phyloP scores from a whole-genome alignment of 2,888 invertebrate species.

The Idaea aversata region DNA sequence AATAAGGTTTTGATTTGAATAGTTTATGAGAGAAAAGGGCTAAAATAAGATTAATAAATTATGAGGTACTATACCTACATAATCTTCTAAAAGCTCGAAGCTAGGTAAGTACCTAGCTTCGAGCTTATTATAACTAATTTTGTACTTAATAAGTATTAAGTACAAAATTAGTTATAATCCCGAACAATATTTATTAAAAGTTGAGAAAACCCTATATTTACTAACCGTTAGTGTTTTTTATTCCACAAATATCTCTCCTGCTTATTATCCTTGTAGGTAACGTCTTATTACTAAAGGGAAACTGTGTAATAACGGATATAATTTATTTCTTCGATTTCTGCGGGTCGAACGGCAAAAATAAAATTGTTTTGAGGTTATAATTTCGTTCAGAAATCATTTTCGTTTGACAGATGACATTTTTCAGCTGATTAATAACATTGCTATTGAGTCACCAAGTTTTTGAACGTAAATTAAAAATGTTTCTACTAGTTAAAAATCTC shows the following conservation, averaged over 20 bases:
- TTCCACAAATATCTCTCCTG: neutral
- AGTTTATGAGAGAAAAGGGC: too few species aligned
- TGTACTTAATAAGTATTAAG: neutral
- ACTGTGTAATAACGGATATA: neutral
- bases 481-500: neutral
- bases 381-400: neutral
- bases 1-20: too few species aligned
- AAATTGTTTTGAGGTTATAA: constrained; percentile 7
- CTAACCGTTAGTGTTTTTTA: neutral
- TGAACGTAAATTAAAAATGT: neutral
- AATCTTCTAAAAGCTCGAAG: neutral
- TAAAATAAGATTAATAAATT: too few species aligned
- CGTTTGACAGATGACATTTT: constrained; percentile 4
- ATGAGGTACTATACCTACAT: too few species aligned
- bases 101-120: too few species aligned
- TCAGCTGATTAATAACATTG: neutral
- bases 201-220: neutral
- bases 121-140: too few species aligned
- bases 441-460: neutral
- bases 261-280: neutral
- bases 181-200: neutral
- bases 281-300: neutral
- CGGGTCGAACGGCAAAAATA: neutral
- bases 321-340: neutral
- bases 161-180: neutral